Evolutionary conservation across 2,113 vertebrate species (phyloP), one percentile per base, ranked within the genome.

Genomic region (Vombatus ursinus): DNA sequence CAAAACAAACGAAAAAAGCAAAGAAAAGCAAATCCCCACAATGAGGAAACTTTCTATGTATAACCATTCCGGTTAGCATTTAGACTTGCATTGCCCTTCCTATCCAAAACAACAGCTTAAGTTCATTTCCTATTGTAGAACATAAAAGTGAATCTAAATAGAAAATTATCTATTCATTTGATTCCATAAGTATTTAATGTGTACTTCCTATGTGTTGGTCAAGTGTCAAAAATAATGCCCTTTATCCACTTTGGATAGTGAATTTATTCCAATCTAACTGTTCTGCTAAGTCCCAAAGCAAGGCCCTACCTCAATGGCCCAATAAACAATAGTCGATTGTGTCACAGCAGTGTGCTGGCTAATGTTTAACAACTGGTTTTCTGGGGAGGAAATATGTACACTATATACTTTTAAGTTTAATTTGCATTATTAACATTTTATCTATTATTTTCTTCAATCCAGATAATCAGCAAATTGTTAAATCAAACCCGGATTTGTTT

Each of bases 1-100:
- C n/a, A n/a, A n/a, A n/a, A n/a, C n/a, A n/a, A n/a, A n/a, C n/a
- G n/a, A n/a, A 54, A 84, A 92, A 31, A 26, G 50, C 28, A 44
- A 53, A 68, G 47, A 94, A 96, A 95, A 92, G 94, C 53, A 92
- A 96, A 93, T 47, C 19, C 49, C 3, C 89, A 49, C 28, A 26
- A 53, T 91, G 50, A 12, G 95, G 51, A 96, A 96, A 95, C 95
- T 77, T 57, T 91, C 52, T 8, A 95, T 54, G 28, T 54, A 52
- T 22, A 77, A 94, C 93, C 31, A 90, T 77, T 48, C 91, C 61
- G 90, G 0, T 0, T 44, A 50, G 49, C 37, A 93, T 89, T 77
- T 90, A 93, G 54, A 31, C 6, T 47, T 4, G 24, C 3, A 95
- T 91, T 96, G 92, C 89, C 19, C 37, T 28, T 51, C 51, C 22